Base-by-base conservation (phyloP, 2,797 vertebrate genomes). In the Urosaurus nigricauda region DNA sequence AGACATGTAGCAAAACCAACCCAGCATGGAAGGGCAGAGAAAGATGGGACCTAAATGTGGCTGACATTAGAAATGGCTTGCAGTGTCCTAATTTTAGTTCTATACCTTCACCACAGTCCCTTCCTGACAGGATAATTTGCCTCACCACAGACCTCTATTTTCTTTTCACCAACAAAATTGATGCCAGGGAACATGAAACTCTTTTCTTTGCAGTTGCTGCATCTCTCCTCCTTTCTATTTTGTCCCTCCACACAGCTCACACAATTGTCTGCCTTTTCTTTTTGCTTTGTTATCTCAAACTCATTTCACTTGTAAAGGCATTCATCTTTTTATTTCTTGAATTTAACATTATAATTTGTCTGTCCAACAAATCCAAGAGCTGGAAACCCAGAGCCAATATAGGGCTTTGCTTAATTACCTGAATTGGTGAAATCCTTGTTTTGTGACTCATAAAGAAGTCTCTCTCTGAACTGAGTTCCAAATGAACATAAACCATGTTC, bases 181-280 rank as follows among this genome's bases (percentile, higher is more conserved):
- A 29, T 65, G 73, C 1, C 60, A 4, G 51, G 40, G 35, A 47
- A 60, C 29, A 79, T 40, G 17, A 71, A 90, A 83, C 7, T 4
- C 5, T 4, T 74, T 0, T 16, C 71, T 78, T 74, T 86, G 85
- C 68, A 1, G 75, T 77, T 47, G 2, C 32, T 86, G 16, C 84
- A 32, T 86, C 0, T 0, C 51, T 81, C 43, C 47, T 83, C 43
- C 82, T 37, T 56, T 80, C 84, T 70, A 75, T 1, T 16, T 4
- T 2, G 0, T n/a, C 58, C 4, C 35, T 71, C 24, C 60, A 4
- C 79, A 87, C 3, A 88, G 53, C 40, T 83, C 83, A 78, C 16
- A 8, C 63, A 40, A 73, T 74, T 26, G 12, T 83, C 90, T 89
- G 24, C n/a, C 63, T 16, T 83, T 29, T 86, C 87, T n/a, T 17